phyloP scores from a whole-genome alignment of 30 jellyfish, hydroid and myxozoan species.

The Chrysaora quinquecirrha region DNA sequence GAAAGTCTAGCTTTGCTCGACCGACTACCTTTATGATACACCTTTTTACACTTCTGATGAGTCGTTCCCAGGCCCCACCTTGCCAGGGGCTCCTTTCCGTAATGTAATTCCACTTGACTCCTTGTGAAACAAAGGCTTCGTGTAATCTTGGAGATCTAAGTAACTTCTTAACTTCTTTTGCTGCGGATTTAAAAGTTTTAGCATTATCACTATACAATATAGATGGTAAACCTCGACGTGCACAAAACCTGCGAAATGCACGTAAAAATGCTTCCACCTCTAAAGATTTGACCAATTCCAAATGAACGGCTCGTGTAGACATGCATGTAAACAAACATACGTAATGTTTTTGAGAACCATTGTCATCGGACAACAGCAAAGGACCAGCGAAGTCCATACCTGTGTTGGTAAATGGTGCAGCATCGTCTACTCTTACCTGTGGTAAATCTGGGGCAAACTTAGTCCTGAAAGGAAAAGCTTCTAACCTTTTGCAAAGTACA shows the following conservation, averaged over 20 bases:
- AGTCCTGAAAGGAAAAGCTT: slow-evolving; percentile 56
- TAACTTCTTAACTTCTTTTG: slow-evolving; percentile 32
- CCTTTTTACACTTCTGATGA: slow-evolving; percentile 31
- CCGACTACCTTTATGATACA: slow-evolving; percentile 31
- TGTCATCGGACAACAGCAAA: slow-evolving; percentile 14
- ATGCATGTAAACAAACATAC: slow-evolving; percentile 63
- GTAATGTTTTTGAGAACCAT: slow-evolving; percentile 23
- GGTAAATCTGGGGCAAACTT: slow-evolving; percentile 36
- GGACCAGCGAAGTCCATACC: slow-evolving; percentile 69
- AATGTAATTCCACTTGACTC: slow-evolving; percentile 27
- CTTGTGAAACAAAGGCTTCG: slow-evolving; percentile 1
- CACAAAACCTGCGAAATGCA: slow-evolving; percentile 57
- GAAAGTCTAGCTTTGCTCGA: slow-evolving; percentile 1
- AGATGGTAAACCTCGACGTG: slow-evolving; percentile 69
- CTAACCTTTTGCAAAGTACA: slow-evolving; percentile 43
- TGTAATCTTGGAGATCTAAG: slow-evolving; percentile 14
- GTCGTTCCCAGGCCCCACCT: slow-evolving; percentile 64
- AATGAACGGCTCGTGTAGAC: slow-evolving; percentile 62
- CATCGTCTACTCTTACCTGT: slow-evolving; percentile 50
- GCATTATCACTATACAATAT: slow-evolving; percentile 51
- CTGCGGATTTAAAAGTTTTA: slow-evolving; percentile 38
- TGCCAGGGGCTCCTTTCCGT: slow-evolving; percentile 35
- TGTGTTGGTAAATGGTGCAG: slow-evolving; percentile 60
- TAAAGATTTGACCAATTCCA: no score
- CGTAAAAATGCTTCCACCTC: no score